Base-by-base conservation (phyloP, 2,797 vertebrate genomes). In the Microctenopoma stevenorrisi region DNA sequence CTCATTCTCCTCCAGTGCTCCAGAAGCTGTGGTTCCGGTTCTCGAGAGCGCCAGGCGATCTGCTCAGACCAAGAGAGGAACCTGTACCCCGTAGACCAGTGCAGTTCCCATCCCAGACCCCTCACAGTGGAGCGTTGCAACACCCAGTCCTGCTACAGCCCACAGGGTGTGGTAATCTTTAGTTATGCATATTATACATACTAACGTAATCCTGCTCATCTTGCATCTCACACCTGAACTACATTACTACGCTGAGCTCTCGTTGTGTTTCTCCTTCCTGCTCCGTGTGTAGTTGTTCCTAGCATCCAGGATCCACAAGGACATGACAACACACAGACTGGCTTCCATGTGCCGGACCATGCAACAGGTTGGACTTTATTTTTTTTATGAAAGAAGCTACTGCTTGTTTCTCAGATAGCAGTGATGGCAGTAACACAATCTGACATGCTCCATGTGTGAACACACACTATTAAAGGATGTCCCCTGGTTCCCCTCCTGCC, bases 41-140 rank as follows among this genome's bases (percentile, higher is more conserved):
- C 94, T 13, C 90, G 96, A 69, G 96, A 95, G 2, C 94, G 98
- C 1, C 96, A 95, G 85, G 96, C 98, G 79, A 89, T 95, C 91
- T 99, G 98, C 46, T 94, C 96, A 0, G 89, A 96, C 0, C 66
- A 74, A 0, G 91, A 95, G 1, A 93, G 94, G 68, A 93, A 93
- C 76, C 83, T 95, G 79, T 94, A 96, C 79, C 87, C 88, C 26
- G 90, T 91, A 16, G 91, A 92, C 62, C 92, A 52, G 0, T 99
- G 97, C 30, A 72, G 76, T 76, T 49, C 74, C 63, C 84, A 74
- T 2, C 84, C 91, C 49, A 95, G 92, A 85, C 97, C 97, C 1
- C 6, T 82, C 28, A 93, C 91, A 0, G 70, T 93, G 79, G 96
- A 96, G 63, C 90, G 81, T 85, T 99, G 98, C 86, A 98, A 98